phyloP scores from a whole-genome alignment of 2,888 invertebrate genomes.

The Agrilus mali region DNA sequence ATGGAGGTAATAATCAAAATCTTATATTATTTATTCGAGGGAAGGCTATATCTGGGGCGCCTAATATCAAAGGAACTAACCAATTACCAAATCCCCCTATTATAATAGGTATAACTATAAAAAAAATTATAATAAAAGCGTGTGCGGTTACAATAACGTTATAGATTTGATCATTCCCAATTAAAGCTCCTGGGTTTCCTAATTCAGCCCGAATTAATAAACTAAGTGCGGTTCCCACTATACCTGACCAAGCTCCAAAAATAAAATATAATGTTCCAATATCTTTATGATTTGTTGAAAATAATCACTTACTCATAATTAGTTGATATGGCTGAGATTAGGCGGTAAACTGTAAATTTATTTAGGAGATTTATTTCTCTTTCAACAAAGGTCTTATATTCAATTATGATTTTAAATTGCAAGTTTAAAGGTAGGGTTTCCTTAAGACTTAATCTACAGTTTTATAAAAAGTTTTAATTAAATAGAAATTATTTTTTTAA shows the following conservation, averaged over 20 bases:
- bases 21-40: slow-evolving; percentile 78
- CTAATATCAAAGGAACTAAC: slow-evolving; percentile 62
- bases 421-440: slow-evolving; percentile 43
- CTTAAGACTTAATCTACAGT: slow-evolving; percentile 3
- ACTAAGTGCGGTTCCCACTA: slow-evolving; percentile 59
- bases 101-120: slow-evolving; percentile 51
- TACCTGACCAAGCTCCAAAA: slow-evolving; percentile 53
- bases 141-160: slow-evolving; percentile 68
- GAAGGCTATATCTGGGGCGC: slow-evolving; percentile 69
- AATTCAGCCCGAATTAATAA: slow-evolving; percentile 61
- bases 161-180: slow-evolving; percentile 65
- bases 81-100: slow-evolving; percentile 79
- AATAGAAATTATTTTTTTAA: no score
- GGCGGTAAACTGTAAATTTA: slow-evolving; percentile 55
- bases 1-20: slow-evolving; percentile 65
- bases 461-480: no score
- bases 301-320: slow-evolving; percentile 50
- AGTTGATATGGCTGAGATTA: slow-evolving; percentile 44
- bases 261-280: slow-evolving; percentile 63
- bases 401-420: slow-evolving; percentile 50
- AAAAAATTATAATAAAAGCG: slow-evolving; percentile 71
- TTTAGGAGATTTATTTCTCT: slow-evolving; percentile 34
- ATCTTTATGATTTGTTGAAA: slow-evolving; percentile 63
- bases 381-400: slow-evolving; percentile 44
- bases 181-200: slow-evolving; percentile 50